Percentiles rank a stretch among this genome's conserved stretches.
Evolutionary conservation across 2,113 vertebrate genomes (phyloP).

Genomic region (Dasyurus viverrinus): DNA sequence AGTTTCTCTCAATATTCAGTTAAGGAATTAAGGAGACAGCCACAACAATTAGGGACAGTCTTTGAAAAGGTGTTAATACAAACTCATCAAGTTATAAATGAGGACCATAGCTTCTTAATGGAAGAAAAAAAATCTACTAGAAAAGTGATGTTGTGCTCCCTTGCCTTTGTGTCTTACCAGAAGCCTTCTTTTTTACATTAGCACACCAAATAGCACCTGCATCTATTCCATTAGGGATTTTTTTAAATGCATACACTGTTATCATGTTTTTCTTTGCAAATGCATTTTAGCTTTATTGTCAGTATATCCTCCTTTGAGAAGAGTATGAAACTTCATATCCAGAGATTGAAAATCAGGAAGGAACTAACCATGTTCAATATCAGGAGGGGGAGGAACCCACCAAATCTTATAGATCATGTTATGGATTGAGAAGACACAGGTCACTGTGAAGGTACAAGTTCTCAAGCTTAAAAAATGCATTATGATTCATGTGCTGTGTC

Average conservation of each 20-base stretch:
- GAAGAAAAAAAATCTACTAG: background rate
- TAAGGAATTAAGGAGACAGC: background rate
- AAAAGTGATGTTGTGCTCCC: background rate
- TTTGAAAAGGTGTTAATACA: background rate
- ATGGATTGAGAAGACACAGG: background rate
- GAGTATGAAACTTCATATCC: background rate
- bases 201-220: background rate
- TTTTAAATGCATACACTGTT: background rate
- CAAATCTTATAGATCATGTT: background rate
- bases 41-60: background rate
- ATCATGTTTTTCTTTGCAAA: background rate
- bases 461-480: background rate
- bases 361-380: background rate
- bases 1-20: background rate
- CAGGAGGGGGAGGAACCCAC: background rate
- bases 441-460: background rate
- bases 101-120: background rate
- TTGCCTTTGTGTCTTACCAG: background rate
- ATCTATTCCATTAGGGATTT: fast-evolving
- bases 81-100: background rate
- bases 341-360: background rate
- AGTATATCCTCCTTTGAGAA: background rate
- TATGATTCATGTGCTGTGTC: background rate
- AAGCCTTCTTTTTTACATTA: background rate
- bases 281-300: background rate